Percentiles rank a stretch among this genome's conserved stretches.
phyloP scores from a whole-genome alignment of 2,113 vertebrate species.

The Apteryx owenii region DNA sequence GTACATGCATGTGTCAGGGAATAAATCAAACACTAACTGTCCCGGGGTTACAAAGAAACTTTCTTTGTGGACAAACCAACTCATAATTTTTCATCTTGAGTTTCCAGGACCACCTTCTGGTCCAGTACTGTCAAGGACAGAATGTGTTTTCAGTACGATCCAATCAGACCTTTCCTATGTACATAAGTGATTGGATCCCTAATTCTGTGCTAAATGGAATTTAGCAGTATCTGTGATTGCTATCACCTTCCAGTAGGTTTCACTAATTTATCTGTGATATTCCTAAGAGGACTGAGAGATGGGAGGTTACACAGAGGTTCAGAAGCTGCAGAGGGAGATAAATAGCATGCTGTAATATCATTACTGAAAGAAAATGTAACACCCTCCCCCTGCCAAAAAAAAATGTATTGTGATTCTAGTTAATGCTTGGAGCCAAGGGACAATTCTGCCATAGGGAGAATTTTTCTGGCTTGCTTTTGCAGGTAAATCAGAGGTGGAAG shows the following conservation, averaged over 20 bases:
- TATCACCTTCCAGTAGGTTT: conserved; percentile 22
- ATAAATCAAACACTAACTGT: not conserved
- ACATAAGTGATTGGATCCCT: not conserved
- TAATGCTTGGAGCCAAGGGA: conserved; percentile 24
- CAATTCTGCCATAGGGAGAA: conserved; percentile 7
- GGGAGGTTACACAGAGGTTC: conserved; percentile 16
- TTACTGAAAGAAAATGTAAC: conserved; percentile 3
- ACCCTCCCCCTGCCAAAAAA: not conserved
- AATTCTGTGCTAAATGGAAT: not conserved
- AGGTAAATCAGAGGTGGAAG: conserved; percentile 44
- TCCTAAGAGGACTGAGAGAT: conserved; percentile 10
- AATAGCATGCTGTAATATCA: conserved; percentile 14
- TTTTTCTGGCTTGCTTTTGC: conserved; percentile 30
- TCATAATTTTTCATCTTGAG: not conserved
- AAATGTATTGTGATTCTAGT: not conserved
- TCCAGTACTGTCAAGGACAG: not conserved
- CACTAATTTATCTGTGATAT: conserved; percentile 26
- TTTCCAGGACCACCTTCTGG: not conserved
- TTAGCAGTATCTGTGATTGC: not conserved
- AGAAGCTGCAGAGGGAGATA: conserved; percentile 1
- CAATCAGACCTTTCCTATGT: not conserved
- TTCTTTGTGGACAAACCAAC: not conserved
- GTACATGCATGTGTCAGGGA: not conserved
- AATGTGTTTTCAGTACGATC: not conserved
- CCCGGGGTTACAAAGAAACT: not conserved